Evolutionary conservation across 2,797 vertebrate species (phyloP), one percentile per base, ranked within the genome.

Genomic region (Lacerta viridis): DNA sequence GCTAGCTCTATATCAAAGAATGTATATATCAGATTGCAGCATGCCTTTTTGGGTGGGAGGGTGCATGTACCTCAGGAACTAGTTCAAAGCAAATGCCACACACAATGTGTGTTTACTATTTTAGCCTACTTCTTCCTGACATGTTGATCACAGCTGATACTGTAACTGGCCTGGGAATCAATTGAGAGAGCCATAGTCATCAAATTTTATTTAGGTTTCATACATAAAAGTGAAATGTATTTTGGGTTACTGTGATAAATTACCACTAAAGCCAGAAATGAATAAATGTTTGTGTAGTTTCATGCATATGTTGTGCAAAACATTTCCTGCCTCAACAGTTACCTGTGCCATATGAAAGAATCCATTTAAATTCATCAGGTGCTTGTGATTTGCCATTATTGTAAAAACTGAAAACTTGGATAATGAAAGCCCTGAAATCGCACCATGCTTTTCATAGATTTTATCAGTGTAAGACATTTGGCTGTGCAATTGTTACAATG

Each of bases 251-350:
- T 5, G 61, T 86, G 90, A 78, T 76, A 84, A 87, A 50, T 64
- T 87, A 88, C 79, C 43, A 23, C 5, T n/a, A 87, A 85, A 89
- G 81, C 80, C 78, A 68, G 41, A 79, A 76, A 17, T 83, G 83
- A 82, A 93, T 87, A 92, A 93, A 93, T 90, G 1, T 64, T 64
- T 69, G 27, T 91, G 85, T 91, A 92, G 69, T 93, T 94, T 91
- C 84, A 7, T 23, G 29, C 2, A 20, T 46, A 89, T 82, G 61
- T 81, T 83, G 75, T 78, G 39, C 87, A 91, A 85, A 11, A 15
- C 46, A 2, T 78, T 64, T 36, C 1, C 25, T 78, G 55, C 0
- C 0, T 1, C 43, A 61, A 85, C 33, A 75, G 10, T 4, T 55
- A 8, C 66, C n/a, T 41, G 5, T 88, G 27, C 55, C 36, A n/a